These are phyloP conservation scores for Rallus crepitans DNA, from an alignment of 2,797 vertebrate species.

Conservation along the genomic window DNA sequence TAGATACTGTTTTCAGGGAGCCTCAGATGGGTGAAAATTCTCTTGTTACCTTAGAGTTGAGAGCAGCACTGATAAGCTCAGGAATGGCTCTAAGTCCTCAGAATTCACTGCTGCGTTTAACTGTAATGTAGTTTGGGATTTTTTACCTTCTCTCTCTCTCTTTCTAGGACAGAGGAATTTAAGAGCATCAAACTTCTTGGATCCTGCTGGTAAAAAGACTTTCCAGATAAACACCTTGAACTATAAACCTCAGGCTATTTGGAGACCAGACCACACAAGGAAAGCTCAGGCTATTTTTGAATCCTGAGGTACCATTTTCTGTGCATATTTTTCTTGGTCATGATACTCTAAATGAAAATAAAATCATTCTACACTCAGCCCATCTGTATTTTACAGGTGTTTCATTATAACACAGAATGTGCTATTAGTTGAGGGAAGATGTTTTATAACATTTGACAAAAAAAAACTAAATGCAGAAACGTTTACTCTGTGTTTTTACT, in stretches of 20 bases:
- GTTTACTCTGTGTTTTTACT: not conserved
- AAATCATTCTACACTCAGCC: not conserved
- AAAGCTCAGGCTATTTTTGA: not conserved
- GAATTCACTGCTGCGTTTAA: not conserved
- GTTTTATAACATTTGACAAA: not conserved
- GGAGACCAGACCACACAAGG: not conserved
- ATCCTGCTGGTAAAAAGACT: not conserved
- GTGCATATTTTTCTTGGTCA: not conserved
- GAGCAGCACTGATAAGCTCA: not conserved
- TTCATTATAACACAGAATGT: not conserved
- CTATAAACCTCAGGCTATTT: not conserved
- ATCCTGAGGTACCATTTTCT: not conserved
- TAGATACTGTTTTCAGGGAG: not conserved
- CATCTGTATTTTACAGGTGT: not conserved
- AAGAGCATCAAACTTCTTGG: conserved; percentile 29
- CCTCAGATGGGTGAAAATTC: not conserved
- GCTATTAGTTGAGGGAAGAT: not conserved
- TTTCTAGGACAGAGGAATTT: not conserved
- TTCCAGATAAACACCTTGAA: not conserved
- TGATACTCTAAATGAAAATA: not conserved
- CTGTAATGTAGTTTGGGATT: not conserved
- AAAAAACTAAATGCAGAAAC: not conserved
- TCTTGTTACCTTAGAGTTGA: not conserved
- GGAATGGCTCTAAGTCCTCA: not conserved
- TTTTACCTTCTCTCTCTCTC: not conserved